phyloP scores from a whole-genome alignment of 1,140 invertebrate genomes.

The Drosophila novamexicana region DNA sequence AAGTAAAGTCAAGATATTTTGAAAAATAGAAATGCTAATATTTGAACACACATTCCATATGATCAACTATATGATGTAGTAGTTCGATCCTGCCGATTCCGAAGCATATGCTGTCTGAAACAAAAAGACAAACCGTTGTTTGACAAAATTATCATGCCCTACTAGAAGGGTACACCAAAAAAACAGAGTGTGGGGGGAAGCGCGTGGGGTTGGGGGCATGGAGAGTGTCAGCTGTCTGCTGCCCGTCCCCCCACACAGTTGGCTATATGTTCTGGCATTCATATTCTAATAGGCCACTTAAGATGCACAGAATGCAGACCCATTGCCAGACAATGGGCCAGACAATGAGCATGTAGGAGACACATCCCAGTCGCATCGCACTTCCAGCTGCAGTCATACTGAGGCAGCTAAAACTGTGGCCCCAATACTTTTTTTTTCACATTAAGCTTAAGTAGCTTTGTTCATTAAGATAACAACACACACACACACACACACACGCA shows the following conservation, averaged over 20 bases:
- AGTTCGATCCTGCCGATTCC: no score
- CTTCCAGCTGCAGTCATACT: slow-evolving; percentile 3
- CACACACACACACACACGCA: neutral
- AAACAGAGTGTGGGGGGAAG: neutral
- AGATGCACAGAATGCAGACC: slow-evolving; percentile 55
- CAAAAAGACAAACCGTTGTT: no score
- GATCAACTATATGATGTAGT: no score
- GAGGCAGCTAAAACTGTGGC: slow-evolving; percentile 33
- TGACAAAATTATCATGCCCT: no score
- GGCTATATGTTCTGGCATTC: slow-evolving; percentile 41
- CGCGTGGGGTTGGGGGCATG: neutral
- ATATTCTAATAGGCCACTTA: slow-evolving; percentile 73
- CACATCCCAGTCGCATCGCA: slow-evolving; percentile 1
- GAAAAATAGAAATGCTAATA: no score
- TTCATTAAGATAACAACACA: slow-evolving; percentile 62
- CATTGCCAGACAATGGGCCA: slow-evolving; percentile 44
- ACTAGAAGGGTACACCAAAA: no score
- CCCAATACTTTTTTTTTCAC: slow-evolving; percentile 61
- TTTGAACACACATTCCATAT: no score
- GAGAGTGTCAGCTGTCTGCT: slow-evolving; percentile 23
- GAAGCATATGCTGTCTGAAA: no score
- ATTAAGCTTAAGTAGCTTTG: slow-evolving; percentile 73
- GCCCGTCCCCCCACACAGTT: slow-evolving; percentile 14
- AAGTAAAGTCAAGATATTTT: no score
- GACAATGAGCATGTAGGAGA: slow-evolving; percentile 28